Evolutionary conservation across 2,113 vertebrate genomes (phyloP).

Genomic region (Camelus bactrianus): DNA sequence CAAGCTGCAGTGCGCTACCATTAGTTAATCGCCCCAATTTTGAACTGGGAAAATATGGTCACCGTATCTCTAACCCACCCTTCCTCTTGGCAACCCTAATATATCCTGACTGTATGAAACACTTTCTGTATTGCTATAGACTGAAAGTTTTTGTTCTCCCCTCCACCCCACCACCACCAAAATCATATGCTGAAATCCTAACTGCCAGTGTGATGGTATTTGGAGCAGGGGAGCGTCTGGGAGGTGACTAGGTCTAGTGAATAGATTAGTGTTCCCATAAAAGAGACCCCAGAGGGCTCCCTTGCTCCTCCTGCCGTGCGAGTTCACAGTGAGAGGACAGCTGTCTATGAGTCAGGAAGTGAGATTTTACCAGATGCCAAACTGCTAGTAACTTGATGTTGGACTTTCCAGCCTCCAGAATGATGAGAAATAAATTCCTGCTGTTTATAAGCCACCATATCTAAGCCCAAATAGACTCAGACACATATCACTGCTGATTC

Average conservation of each 20-base stretch:
- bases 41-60: not conserved
- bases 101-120: not conserved
- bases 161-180: too few species aligned
- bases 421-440: not conserved
- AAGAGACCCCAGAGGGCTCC: not conserved
- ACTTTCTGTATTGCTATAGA: not conserved
- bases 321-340: not conserved
- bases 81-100: not conserved
- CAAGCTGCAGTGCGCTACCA: not conserved
- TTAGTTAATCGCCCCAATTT: not conserved
- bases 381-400: not conserved
- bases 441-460: not conserved
- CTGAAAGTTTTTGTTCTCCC: not conserved
- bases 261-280: not conserved
- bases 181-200: not conserved
- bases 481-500: not conserved
- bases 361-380: not conserved
- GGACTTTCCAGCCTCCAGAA: not conserved
- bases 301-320: not conserved
- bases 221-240: not conserved
- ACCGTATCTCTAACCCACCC: not conserved
- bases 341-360: not conserved
- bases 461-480: not conserved
- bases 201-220: not conserved
- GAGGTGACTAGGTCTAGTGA: not conserved